Evolutionary conservation across 2,797 vertebrate genomes (phyloP), one percentile per base, ranked within the genome.

Genomic region (Rhinophrynus dorsalis): DNA sequence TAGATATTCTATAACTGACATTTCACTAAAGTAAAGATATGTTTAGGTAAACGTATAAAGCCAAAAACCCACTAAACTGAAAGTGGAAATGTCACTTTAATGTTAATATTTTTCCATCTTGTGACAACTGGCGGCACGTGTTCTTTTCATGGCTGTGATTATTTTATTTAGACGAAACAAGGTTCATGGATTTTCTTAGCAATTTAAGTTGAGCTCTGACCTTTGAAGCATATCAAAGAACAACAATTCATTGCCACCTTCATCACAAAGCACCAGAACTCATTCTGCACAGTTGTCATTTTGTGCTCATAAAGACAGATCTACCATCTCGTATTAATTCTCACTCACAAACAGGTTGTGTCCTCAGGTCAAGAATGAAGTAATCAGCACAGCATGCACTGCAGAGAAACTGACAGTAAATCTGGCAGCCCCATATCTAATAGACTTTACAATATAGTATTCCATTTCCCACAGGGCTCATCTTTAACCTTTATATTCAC

Each of bases 181-280:
- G 54, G 9, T 59, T 74, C 75, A 52, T 52, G 67, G 77, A 64
- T 81, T 78, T n/a, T 80, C 81, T 59, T 35, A 65, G 38, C 59
- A 73, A 62, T 59, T 74, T 69, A 64, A 47, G 78, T 80, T 75
- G 52, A 72, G 45, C 59, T 65, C 69, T 78, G 75, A 77, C 77
- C 71, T 75, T 76, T 74, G 71, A 74, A 81, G 61, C 33, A 54
- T 78, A 71, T 57, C 30, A 80, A 60, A 50, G 42, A 3, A 12
- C 38, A 75, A 73, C 50, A 75, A 44, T 54, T 65, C 74, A 48
- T 47, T 64, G 7, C 40, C 68, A 23, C 40, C 50, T 40, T 77
- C 44, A 59, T 67, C 51, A 18, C 12, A 9, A 9, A 68, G 40
- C 32, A 42, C 35, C 0, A 69, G 44, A 74, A 6, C 12, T 42